Conservation (phyloP, 2,113 vertebrate species). For the Gasterosteus nipponicus region DNA sequence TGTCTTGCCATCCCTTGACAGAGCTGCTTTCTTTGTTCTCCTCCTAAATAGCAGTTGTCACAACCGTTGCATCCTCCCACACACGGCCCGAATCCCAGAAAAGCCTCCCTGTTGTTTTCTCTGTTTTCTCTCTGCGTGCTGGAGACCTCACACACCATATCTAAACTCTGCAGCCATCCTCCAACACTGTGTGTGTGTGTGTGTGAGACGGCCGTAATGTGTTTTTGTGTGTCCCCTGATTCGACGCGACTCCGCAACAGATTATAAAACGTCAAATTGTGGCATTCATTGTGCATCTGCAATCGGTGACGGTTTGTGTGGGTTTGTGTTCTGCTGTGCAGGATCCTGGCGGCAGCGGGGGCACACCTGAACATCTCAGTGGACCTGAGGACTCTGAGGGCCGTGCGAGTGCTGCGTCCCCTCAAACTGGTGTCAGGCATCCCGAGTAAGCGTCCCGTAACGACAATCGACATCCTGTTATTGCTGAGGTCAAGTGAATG, state of each 20-base stretch:
- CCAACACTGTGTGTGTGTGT: background rate
- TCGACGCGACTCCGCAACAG: background rate
- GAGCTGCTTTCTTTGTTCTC: constrained; percentile 56
- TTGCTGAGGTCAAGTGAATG: background rate
- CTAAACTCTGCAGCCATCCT: constrained; percentile 49
- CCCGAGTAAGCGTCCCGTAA: constrained; percentile 86
- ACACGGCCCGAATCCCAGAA: constrained; percentile 46
- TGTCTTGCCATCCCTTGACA: constrained; percentile 53
- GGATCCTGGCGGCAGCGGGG: constrained; percentile 95
- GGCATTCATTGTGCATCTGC: constrained; percentile 10
- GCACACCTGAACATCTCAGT: constrained; percentile 97
- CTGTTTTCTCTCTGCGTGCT: constrained; percentile 30
- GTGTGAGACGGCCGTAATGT: background rate
- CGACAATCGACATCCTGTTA: background rate
- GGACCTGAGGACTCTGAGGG: constrained; percentile 94
- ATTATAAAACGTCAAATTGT: constrained; percentile 35
- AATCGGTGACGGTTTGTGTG: constrained; percentile 3
- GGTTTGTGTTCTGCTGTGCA: constrained; percentile 69
- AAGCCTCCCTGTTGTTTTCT: constrained; percentile 51
- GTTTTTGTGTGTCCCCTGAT: background rate
- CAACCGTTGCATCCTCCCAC: constrained; percentile 67
- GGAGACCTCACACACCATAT: constrained; percentile 44
- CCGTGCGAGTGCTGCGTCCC: constrained; percentile 92
- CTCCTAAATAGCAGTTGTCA: constrained; percentile 74
- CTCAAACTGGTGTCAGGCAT: constrained; percentile 98